Evolutionary conservation across 2,797 vertebrate species (phyloP), one percentile per base, ranked within the genome.

Genomic region (Scleropages formosus): DNA sequence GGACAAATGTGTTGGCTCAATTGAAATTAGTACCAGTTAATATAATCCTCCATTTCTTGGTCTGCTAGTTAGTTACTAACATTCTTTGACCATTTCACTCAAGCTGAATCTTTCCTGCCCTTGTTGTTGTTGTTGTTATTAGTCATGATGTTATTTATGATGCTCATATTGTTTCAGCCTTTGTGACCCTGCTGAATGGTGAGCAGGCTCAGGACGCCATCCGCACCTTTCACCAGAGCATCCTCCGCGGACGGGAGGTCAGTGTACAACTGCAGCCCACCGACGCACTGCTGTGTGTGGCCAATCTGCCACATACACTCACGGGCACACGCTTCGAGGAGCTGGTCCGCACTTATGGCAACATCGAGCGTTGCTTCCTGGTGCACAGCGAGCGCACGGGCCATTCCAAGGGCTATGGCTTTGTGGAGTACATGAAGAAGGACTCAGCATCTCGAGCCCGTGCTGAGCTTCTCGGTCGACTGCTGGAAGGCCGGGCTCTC

Each of bases 381-480:
- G 96, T 98, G 13, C 98, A 98, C 85, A 98, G 91, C 11, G 94
- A 97, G 86, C 88, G 91, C 74, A 96, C 91, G 0, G 97, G 97
- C 31, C 94, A 90, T 75, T 98, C 95, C 80, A 98, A 99, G 86
- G 96, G 97, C 84, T 99, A 98, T 0, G 97, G 97, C 0, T 98
- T 99, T 79, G 97, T 98, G 81, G 97, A 99, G 51, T 99, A 98
- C 84, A 99, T 99, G 97, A 99, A 98, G 89, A 99, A 98, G 86
- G 97, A 98, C 88, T 97, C 96, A 0, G 97, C 97, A 27, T 96
- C 96, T 0, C 92, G 95, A 84, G 96, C 97, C 24, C 93, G 96
- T 3, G 90, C 96, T 59, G 96, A 98, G 81, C 93, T 98, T 7
- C 88, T 98, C 83, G 96, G 97, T 44, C 95, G 94, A 51, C 93